A percentile compares a stretch with the other conserved stretches of the same genome.
phyloP scores from a whole-genome alignment of 1,140 invertebrate species.

The Drosophila yakuba region DNA sequence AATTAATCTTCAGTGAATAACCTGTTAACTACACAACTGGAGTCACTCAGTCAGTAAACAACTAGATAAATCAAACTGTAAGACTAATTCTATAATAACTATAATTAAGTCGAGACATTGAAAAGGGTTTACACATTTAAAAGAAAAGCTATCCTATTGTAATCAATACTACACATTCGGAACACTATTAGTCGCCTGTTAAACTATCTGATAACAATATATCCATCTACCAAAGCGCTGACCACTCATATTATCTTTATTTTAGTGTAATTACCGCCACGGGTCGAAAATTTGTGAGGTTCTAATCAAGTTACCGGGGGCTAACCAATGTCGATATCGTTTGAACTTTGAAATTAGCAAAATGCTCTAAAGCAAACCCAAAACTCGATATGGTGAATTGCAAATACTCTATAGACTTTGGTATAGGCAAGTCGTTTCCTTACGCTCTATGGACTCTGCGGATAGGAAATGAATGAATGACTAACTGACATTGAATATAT shows the following conservation, averaged over 20 bases:
- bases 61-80: neutral
- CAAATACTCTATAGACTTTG: constrained; percentile 22
- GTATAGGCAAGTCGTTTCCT: neutral
- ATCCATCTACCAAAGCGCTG: neutral
- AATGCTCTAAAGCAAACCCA: neutral
- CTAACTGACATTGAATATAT: constrained; percentile 39
- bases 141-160: too few species aligned
- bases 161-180: too few species aligned
- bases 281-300: constrained; percentile 8
- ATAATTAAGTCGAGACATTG: neutral
- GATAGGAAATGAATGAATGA: constrained; percentile 46
- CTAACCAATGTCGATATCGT: constrained; percentile 30
- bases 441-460: neutral
- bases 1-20: neutral
- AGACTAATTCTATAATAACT: too few species aligned
- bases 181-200: neutral
- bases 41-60: too few species aligned
- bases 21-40: too few species aligned
- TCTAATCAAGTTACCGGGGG: constrained; percentile 54
- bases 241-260: constrained; percentile 42
- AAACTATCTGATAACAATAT: neutral
- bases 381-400: neutral
- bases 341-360: constrained; percentile 65
- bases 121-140: neutral
- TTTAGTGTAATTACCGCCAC: constrained; percentile 31